A percentile compares a stretch with the other conserved stretches of the same genome.
These are phyloP conservation scores for Phengaris alcon DNA, from an alignment of 2,888 invertebrate genomes.

Conservation along the genomic window DNA sequence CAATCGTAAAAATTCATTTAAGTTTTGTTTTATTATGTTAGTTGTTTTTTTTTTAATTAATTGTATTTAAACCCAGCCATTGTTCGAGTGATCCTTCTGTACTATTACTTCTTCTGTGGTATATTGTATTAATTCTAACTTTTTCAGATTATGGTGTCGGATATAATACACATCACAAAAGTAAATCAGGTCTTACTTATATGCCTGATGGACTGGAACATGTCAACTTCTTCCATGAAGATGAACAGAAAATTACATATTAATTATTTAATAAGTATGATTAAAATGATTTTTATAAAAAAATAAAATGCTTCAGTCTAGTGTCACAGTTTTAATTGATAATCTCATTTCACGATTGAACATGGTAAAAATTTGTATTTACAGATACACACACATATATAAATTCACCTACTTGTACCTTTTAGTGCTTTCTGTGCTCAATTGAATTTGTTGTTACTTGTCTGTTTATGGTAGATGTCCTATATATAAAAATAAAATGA, in stretches of 20 bases:
- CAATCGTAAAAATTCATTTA: too few species aligned
- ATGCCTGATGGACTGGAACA: constrained; percentile 84
- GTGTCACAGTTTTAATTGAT: constrained; percentile 73
- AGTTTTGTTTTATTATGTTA: too few species aligned
- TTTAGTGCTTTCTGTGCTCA: constrained; percentile 50
- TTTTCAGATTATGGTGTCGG: constrained; percentile 82
- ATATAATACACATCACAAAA: constrained; percentile 78
- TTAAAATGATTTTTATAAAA: constrained; percentile 28
- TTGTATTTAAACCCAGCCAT: not conserved
- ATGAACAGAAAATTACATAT: constrained; percentile 35
- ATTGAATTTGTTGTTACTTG: constrained; percentile 16
- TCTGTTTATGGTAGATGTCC: constrained; percentile 43
- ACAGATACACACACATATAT: constrained; percentile 67
- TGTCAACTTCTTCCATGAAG: constrained; percentile 76
- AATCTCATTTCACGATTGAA: constrained; percentile 77
- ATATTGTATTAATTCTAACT: not conserved
- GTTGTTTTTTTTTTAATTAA: too few species aligned
- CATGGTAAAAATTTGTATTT: constrained; percentile 75
- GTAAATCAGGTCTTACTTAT: constrained; percentile 79
- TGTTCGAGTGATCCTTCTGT: too few species aligned
- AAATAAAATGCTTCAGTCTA: constrained; percentile 43
- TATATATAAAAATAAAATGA: constrained; percentile 74
- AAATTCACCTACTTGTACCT: constrained; percentile 73
- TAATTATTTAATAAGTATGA: constrained; percentile 30
- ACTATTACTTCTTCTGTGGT: not conserved